Conservation (phyloP, 2,888 invertebrate species). For the Axea sp. region DNA sequence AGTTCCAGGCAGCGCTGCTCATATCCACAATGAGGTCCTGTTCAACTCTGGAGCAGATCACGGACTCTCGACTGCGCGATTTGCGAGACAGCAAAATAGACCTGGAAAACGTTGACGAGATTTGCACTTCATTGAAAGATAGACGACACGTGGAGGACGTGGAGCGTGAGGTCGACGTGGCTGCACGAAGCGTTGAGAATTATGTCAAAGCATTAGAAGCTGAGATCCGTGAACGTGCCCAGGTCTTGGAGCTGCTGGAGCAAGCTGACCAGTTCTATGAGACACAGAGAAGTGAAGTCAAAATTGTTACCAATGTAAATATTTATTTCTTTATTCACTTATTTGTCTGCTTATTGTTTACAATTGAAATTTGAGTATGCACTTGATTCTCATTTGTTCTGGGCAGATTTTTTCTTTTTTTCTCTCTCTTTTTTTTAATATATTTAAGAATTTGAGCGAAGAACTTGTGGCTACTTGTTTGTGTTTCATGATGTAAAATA, state of each 20-base stretch:
- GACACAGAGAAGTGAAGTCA: slow-evolving; percentile 95
- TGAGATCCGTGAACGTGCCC: slow-evolving; percentile 90
- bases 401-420: no score
- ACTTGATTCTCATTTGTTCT: no score
- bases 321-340: no score
- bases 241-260: slow-evolving; percentile 88
- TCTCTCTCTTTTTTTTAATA: no score
- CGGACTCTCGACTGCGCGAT: slow-evolving; percentile 76
- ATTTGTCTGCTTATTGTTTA: no score
- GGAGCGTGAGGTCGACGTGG: slow-evolving; percentile 91
- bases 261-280: slow-evolving; percentile 93
- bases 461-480: no score
- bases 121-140: slow-evolving; percentile 92
- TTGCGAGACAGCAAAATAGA: slow-evolving; percentile 86
- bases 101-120: slow-evolving; percentile 87
- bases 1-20: slow-evolving; percentile 85
- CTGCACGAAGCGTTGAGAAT: slow-evolving; percentile 88
- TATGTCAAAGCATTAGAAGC: slow-evolving; percentile 90
- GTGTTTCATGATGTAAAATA: no score
- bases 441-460: no score
- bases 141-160: slow-evolving; percentile 92
- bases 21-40: slow-evolving; percentile 77
- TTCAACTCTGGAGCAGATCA: slow-evolving; percentile 75
- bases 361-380: no score
- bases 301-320: slow-evolving; percentile 96